Percentiles rank a stretch among this genome's conserved stretches.
phyloP scores from a whole-genome alignment of 2,113 vertebrate species.

The Bubo bubo region DNA sequence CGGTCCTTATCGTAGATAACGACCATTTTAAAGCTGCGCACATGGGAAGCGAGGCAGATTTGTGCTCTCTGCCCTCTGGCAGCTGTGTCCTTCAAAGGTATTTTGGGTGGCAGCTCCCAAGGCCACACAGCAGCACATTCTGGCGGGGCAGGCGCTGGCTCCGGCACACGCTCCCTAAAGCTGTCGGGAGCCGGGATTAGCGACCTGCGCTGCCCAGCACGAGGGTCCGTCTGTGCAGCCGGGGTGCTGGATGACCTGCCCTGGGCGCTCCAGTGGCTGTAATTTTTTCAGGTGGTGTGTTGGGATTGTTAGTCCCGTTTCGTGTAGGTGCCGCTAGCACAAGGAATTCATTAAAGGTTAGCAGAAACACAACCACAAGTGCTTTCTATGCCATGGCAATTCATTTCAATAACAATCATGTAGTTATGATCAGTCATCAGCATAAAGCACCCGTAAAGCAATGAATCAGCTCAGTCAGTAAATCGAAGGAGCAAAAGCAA shows the following conservation, averaged over 20 bases:
- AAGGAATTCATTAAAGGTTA: not conserved
- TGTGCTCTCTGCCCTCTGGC: not conserved
- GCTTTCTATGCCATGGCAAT: not conserved
- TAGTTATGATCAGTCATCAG: not conserved
- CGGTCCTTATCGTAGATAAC: no score
- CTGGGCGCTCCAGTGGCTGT: accelerated
- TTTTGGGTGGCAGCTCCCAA: accelerated
- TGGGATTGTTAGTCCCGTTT: not conserved
- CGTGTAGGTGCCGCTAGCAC: not conserved
- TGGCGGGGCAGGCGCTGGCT: not conserved
- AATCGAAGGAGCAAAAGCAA: not conserved
- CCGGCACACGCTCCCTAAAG: not conserved
- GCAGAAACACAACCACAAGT: not conserved
- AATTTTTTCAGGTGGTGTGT: not conserved
- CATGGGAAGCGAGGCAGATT: not conserved
- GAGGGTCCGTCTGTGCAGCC: not conserved
- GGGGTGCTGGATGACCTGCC: accelerated
- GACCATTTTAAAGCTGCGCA: accelerated
- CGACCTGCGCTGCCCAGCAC: not conserved
- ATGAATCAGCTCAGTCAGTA: not conserved
- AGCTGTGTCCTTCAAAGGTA: conserved; percentile 22
- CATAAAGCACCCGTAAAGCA: not conserved
- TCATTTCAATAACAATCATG: not conserved
- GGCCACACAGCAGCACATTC: not conserved
- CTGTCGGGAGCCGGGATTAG: not conserved